Percentiles rank a stretch among this genome's conserved stretches.
Evolutionary conservation across 2,888 invertebrate species (phyloP).

Genomic region (Dryadula phaetusa): DNA sequence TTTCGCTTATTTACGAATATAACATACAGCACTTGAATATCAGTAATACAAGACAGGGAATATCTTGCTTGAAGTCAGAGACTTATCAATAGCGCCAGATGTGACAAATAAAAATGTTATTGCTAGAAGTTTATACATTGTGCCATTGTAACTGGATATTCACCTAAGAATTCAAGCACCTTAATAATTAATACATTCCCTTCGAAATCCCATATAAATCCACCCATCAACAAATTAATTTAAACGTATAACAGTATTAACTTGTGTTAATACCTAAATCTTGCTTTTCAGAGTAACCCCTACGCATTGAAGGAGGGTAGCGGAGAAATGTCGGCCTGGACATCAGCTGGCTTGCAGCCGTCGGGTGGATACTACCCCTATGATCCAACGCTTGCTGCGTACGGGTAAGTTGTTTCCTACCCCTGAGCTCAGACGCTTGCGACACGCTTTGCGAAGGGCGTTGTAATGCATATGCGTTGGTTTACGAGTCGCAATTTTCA

Average conservation of each 20-base stretch:
- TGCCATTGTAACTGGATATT: background rate
- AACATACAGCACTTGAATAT: too few species aligned
- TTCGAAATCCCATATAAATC: slow-evolving; percentile 11
- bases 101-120: background rate
- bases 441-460: slow-evolving; percentile 79
- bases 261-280: slow-evolving; percentile 31
- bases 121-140: background rate
- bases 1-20: too few species aligned
- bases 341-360: slow-evolving; percentile 94
- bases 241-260: slow-evolving; percentile 28
- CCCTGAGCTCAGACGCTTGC: slow-evolving; percentile 2
- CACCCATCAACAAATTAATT: slow-evolving; percentile 25
- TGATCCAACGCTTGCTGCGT: slow-evolving; percentile 95
- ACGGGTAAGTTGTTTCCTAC: slow-evolving; percentile 89
- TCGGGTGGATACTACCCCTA: slow-evolving; percentile 96
- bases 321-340: slow-evolving; percentile 96
- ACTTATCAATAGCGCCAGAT: background rate
- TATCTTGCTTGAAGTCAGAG: too few species aligned
- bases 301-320: slow-evolving; percentile 94
- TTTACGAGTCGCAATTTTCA: slow-evolving; percentile 61
- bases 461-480: slow-evolving; percentile 66
- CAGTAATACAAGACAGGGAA: too few species aligned
- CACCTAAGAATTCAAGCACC: slow-evolving; percentile 6
- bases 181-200: slow-evolving; percentile 7
- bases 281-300: slow-evolving; percentile 92